Evolutionary conservation across 2,888 invertebrate genomes (phyloP).

Genomic region (Cryptops parisi): DNA sequence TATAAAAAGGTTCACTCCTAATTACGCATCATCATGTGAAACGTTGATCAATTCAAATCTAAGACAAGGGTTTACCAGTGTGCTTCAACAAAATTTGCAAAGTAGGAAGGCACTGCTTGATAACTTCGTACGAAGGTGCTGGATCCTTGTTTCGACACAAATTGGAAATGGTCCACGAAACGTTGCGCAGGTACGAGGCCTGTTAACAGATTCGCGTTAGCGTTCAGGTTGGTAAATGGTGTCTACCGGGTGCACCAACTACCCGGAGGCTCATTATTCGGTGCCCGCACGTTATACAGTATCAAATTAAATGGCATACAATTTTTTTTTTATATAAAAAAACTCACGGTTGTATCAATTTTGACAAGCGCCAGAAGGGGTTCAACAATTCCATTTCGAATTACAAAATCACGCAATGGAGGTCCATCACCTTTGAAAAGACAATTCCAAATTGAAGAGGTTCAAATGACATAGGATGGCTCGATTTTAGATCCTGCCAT

Average conservation of each 20-base stretch:
- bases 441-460: neutral
- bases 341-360: constrained; percentile 38
- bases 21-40: no score
- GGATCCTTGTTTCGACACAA: constrained; percentile 91
- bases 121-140: constrained; percentile 59
- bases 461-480: neutral
- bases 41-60: no score
- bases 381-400: constrained; percentile 52
- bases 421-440: constrained; percentile 56
- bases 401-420: constrained; percentile 61
- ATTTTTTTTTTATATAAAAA: neutral
- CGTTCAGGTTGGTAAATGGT: no score
- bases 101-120: constrained; percentile 57
- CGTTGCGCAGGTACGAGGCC: constrained; percentile 54
- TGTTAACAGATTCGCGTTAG: constrained; percentile 24
- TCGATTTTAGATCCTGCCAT: neutral
- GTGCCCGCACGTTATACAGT: no score
- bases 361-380: constrained; percentile 52
- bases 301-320: no score
- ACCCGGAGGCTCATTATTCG: no score
- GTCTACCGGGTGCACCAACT: no score
- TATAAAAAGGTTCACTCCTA: neutral
- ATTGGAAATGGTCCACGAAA: constrained; percentile 88
- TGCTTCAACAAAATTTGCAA: constrained; percentile 30
- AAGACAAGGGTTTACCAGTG: no score